phyloP scores from a whole-genome alignment of 2,113 vertebrate species.

The Dasyprocta punctata region DNA sequence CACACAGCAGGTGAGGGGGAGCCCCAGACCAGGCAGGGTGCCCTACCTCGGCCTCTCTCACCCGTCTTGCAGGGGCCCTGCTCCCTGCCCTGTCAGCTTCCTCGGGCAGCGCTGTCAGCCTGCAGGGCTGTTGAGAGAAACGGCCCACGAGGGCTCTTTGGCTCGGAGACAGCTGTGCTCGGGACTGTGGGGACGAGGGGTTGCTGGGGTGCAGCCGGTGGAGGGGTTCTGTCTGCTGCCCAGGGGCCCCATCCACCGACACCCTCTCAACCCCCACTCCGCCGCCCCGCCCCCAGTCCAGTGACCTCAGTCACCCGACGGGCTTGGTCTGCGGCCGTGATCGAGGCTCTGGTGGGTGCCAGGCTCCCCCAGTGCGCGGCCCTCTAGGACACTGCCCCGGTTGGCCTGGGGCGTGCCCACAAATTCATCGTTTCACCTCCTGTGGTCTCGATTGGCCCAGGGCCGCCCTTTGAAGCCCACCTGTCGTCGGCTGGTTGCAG shows the following conservation, averaged over 20 bases:
- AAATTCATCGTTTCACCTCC: neutral
- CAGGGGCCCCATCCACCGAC: too few relatives aligned
- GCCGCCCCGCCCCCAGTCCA: too few relatives aligned
- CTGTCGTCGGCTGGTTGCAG: neutral
- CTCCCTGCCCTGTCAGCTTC: neutral
- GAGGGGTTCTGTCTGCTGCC: neutral
- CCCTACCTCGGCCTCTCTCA: too few relatives aligned
- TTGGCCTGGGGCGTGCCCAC: neutral
- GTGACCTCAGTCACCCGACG: neutral
- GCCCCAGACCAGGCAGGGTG: neutral
- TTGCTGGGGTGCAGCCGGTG: rapidly evolving
- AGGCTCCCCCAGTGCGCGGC: neutral
- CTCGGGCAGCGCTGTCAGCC: neutral
- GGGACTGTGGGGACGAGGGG: rapidly evolving
- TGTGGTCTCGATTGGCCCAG: neutral
- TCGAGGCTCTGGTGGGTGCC: neutral
- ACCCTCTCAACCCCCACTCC: neutral
- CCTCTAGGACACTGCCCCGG: too few relatives aligned
- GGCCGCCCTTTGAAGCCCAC: neutral
- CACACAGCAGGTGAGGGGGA: neutral
- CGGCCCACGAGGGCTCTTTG: neutral
- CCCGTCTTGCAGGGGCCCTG: too few relatives aligned
- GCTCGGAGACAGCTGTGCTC: neutral
- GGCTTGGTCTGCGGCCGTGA: neutral
- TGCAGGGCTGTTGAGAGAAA: neutral